These are phyloP conservation scores for Dendroctonus ponderosae DNA, from an alignment of 1,140 invertebrate genomes.

Conservation along the genomic window DNA sequence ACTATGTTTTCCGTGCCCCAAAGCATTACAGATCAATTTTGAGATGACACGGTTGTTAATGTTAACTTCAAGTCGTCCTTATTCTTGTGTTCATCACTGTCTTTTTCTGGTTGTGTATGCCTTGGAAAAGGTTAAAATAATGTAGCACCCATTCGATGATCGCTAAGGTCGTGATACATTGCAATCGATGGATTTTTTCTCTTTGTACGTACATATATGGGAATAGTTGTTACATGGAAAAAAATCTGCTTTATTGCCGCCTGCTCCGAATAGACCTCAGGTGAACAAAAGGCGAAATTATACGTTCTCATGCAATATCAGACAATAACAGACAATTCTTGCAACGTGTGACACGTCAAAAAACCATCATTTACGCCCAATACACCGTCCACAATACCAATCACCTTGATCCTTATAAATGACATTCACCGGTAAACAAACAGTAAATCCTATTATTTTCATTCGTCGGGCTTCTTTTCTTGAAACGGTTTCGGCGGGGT, in stretches of 20 bases:
- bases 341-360: constrained; percentile 15
- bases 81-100: constrained; percentile 19
- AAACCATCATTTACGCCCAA: constrained; percentile 21
- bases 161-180: no score
- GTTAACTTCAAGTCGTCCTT: constrained; percentile 7
- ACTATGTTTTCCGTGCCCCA: no score
- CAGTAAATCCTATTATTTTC: constrained; percentile 21
- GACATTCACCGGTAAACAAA: constrained; percentile 20
- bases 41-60: constrained; percentile 10
- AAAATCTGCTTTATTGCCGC: no score
- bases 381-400: constrained; percentile 17
- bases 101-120: constrained; percentile 7
- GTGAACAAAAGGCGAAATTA: no score
- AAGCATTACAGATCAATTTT: constrained; percentile 11
- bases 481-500: constrained; percentile 13
- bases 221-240: no score
- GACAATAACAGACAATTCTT: not conserved
- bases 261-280: no score
- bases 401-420: constrained; percentile 22
- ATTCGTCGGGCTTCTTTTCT: constrained; percentile 9
- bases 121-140: constrained; percentile 12
- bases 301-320: no score
- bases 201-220: no score
- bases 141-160: not conserved
- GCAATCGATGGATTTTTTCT: no score